phyloP scores from a whole-genome alignment of 2,113 vertebrate genomes.

The Clinocottus analis region DNA sequence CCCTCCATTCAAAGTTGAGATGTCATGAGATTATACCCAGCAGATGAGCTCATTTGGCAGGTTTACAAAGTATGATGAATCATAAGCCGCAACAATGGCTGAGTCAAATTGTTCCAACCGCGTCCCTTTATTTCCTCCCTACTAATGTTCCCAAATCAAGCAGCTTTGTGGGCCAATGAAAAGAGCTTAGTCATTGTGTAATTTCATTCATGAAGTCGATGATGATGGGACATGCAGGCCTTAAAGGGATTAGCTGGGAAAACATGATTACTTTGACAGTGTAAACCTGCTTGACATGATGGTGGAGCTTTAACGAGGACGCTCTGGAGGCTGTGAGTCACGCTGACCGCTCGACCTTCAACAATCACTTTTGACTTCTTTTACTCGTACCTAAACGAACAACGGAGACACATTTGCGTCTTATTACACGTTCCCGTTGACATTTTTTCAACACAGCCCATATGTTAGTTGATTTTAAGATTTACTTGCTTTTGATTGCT shows the following conservation, averaged over 20 bases:
- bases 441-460: not conserved
- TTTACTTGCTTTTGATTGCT: not conserved
- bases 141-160: conserved; percentile 67
- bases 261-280: conserved; percentile 64
- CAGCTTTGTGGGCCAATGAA: conserved; percentile 67
- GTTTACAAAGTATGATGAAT: conserved; percentile 62
- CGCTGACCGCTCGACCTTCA: not conserved
- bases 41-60: conserved; percentile 52
- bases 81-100: conserved; percentile 58
- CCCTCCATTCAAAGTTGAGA: conserved; percentile 49
- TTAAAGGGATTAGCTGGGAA: conserved; percentile 70
- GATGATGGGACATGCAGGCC: conserved; percentile 62
- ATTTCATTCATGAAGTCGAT: conserved; percentile 63
- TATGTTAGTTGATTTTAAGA: not conserved
- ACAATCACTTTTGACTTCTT: not conserved
- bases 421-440: not conserved
- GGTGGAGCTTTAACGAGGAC: not conserved
- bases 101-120: conserved; percentile 47
- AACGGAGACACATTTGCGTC: not conserved
- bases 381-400: not conserved
- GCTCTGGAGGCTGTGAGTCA: not conserved
- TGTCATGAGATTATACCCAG: conserved; percentile 40
- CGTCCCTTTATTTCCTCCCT: conserved; percentile 39
- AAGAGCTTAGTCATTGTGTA: conserved; percentile 75
- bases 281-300: conserved; percentile 45